A percentile compares a stretch with the other conserved stretches of the same genome.
phyloP scores from a whole-genome alignment of 2,888 invertebrate genomes.

The Drosophila longiperda region DNA sequence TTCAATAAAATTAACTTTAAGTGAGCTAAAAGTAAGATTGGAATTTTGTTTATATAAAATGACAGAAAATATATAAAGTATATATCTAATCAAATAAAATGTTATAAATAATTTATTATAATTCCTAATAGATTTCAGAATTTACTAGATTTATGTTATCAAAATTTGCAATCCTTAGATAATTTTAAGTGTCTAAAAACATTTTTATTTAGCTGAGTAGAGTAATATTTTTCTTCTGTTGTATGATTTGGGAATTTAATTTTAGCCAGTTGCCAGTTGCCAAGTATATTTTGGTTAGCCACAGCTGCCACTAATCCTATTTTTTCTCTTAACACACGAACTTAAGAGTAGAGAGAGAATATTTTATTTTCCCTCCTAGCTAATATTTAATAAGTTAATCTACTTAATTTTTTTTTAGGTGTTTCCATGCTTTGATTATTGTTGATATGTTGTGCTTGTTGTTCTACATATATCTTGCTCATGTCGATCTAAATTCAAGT shows the following conservation, averaged over 20 bases:
- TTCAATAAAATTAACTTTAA: constrained; percentile 12
- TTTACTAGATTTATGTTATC: not conserved
- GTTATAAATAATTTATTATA: not conserved
- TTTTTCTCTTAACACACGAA: constrained; percentile 15
- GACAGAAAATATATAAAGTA: not conserved
- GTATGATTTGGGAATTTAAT: constrained; percentile 19
- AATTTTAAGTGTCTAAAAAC: not conserved
- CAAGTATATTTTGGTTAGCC: constrained; percentile 24
- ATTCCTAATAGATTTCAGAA: not conserved
- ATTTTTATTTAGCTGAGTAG: constrained; percentile 13
- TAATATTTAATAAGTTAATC: not conserved
- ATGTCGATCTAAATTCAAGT: constrained; percentile 26
- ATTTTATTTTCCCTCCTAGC: not conserved
- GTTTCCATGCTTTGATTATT: constrained; percentile 24
- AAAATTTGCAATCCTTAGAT: not conserved
- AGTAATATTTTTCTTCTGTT: constrained; percentile 16
- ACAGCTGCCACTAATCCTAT: constrained; percentile 2
- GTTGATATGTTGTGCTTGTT: constrained; percentile 29
- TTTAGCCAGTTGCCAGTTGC: constrained; percentile 23
- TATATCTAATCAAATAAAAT: not conserved
- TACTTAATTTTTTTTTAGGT: not conserved
- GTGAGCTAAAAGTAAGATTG: not conserved
- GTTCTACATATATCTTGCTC: constrained; percentile 21
- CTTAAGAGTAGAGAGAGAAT: not conserved
- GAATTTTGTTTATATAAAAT: not conserved